Evolutionary conservation across 2,797 vertebrate species (phyloP).

Genomic region (Falco cherrug): DNA sequence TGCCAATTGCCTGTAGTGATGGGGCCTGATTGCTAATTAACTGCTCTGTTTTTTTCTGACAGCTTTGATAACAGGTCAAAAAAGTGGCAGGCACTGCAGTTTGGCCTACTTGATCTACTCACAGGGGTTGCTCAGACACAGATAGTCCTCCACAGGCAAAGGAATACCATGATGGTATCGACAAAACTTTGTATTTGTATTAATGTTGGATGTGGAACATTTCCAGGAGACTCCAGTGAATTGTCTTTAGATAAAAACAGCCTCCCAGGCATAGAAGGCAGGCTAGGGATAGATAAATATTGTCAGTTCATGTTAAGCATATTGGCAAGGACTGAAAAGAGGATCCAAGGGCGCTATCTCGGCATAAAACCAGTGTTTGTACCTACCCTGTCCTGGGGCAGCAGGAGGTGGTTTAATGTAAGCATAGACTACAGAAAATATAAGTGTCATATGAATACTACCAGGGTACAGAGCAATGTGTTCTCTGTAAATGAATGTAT

Average conservation of each 20-base stretch:
- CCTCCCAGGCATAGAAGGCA: not conserved
- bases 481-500: not conserved
- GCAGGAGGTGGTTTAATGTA: not conserved
- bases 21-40: not conserved
- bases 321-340: not conserved
- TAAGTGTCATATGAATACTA: accelerated
- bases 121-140: not conserved
- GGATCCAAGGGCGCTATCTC: not conserved
- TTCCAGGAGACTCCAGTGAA: not conserved
- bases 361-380: not conserved
- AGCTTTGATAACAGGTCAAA: not conserved
- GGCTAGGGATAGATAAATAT: not conserved
- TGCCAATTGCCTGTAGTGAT: not conserved
- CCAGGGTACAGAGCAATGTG: not conserved
- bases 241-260: not conserved
- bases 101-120: not conserved
- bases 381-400: not conserved
- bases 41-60: not conserved
- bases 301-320: not conserved
- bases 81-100: not conserved
- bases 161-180: accelerated
- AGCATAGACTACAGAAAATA: not conserved
- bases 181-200: not conserved
- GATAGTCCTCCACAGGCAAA: not conserved
- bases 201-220: not conserved